Conservation (phyloP, 1,140 invertebrate genomes). For the Phymastichus coffea region DNA sequence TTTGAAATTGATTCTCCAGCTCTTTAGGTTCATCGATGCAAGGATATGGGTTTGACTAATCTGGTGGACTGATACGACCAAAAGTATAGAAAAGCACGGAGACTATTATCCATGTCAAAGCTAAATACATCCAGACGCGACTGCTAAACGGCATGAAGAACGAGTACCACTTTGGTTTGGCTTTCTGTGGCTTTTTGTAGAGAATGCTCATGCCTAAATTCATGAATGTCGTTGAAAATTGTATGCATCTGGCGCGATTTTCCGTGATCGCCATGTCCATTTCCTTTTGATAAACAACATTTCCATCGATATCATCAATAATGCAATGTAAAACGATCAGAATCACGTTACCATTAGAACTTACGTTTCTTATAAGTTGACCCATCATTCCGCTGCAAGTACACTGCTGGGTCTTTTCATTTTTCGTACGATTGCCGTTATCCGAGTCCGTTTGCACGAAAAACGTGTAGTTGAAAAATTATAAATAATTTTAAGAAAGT, state of each 20-base stretch:
- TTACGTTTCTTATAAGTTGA: constrained; percentile 72
- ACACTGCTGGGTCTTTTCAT: constrained; percentile 56
- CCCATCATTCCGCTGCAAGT: constrained; percentile 75
- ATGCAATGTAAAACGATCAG: too few species aligned
- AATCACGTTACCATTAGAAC: constrained; percentile 33
- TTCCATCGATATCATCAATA: too few species aligned
- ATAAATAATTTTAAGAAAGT: too few species aligned
- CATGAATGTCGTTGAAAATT: constrained; percentile 90
- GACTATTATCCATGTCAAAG: constrained; percentile 73
- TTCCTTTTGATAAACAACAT: too few species aligned
- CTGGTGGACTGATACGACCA: constrained; percentile 74
- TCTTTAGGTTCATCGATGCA: constrained; percentile 70
- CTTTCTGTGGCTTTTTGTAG: constrained; percentile 74
- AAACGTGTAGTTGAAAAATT: constrained; percentile 85
- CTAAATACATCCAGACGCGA: constrained; percentile 79
- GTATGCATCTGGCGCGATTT: constrained; percentile 75
- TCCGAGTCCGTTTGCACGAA: constrained; percentile 69
- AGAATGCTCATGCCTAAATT: constrained; percentile 82
- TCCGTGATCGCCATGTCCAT: constrained; percentile 83
- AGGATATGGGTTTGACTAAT: constrained; percentile 82
- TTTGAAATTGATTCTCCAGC: constrained; percentile 76
- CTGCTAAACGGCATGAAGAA: constrained; percentile 84
- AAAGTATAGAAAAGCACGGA: constrained; percentile 79
- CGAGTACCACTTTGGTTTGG: constrained; percentile 76
- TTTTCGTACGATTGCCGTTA: constrained; percentile 70